phyloP scores from a whole-genome alignment of 2,888 invertebrate species.

The Ypsolopha sequella region DNA sequence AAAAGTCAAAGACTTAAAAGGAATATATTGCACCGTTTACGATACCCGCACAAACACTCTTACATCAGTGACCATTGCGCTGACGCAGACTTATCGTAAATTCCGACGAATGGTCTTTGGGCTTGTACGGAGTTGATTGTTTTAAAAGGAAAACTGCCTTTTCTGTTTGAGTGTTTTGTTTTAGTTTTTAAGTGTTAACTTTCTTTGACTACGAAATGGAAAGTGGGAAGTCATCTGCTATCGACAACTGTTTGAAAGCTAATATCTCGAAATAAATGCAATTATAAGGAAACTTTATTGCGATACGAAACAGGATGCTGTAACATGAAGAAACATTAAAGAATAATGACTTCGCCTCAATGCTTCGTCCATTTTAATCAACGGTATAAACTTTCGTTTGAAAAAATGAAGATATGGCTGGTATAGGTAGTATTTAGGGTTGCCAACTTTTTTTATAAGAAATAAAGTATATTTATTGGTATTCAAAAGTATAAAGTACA shows the following conservation, averaged over 20 bases:
- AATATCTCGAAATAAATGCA: constrained; percentile 9
- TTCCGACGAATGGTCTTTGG: not conserved
- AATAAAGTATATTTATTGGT: too few species aligned
- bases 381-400: too few species aligned
- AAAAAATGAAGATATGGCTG: too few species aligned
- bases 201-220: not conserved
- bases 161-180: not conserved
- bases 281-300: constrained; percentile 12
- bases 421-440: too few species aligned
- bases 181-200: not conserved
- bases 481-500: too few species aligned
- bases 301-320: constrained; percentile 24
- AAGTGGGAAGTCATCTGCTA: not conserved
- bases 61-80: not conserved
- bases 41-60: not conserved
- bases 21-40: not conserved
- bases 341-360: constrained; percentile 16
- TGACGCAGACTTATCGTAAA: not conserved
- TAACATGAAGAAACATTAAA: constrained; percentile 28
- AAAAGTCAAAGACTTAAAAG: not conserved
- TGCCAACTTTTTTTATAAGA: too few species aligned
- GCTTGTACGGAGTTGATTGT: not conserved
- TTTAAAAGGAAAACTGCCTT: not conserved
- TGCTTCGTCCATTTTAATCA: too few species aligned
- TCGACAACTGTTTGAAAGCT: constrained; percentile 4